phyloP scores from a whole-genome alignment of 2,888 invertebrate species.

The Netelia virgata region DNA sequence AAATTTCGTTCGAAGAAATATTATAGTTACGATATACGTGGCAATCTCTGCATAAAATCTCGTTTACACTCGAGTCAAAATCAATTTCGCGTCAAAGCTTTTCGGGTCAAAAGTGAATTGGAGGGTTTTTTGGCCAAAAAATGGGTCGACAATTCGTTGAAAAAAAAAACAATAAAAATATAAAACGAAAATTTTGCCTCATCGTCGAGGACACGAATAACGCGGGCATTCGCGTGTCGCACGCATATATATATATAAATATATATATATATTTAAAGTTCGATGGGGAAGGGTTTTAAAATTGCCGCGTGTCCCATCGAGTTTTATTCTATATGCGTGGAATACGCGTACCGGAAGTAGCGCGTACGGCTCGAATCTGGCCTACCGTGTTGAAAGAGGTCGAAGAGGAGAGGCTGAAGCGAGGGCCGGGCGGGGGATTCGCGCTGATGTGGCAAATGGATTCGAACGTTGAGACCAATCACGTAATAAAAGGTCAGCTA shows the following conservation, averaged over 20 bases:
- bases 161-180: constrained; percentile 1
- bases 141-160: constrained; percentile 20
- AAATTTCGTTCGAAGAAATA: no score
- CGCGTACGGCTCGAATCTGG: constrained; percentile 41
- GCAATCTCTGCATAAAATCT: no score
- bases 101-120: not conserved
- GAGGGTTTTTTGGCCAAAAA: constrained; percentile 1
- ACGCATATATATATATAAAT: no score
- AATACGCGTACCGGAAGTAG: constrained; percentile 46
- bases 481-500: constrained; percentile 59
- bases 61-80: no score
- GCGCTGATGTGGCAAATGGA: constrained; percentile 64
- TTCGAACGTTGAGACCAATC: constrained; percentile 59
- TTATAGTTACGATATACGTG: no score
- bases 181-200: no score
- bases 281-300: no score
- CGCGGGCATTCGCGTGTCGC: constrained; percentile 18
- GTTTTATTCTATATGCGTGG: not conserved
- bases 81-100: no score
- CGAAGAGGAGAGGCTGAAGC: not conserved
- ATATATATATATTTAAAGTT: no score
- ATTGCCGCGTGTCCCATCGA: no score
- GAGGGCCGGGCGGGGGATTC: not conserved
- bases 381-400: constrained; percentile 51
- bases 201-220: no score